These are phyloP conservation scores for Pegoplata infirma DNA, from an alignment of 2,888 invertebrate genomes.

Conservation along the genomic window DNA sequence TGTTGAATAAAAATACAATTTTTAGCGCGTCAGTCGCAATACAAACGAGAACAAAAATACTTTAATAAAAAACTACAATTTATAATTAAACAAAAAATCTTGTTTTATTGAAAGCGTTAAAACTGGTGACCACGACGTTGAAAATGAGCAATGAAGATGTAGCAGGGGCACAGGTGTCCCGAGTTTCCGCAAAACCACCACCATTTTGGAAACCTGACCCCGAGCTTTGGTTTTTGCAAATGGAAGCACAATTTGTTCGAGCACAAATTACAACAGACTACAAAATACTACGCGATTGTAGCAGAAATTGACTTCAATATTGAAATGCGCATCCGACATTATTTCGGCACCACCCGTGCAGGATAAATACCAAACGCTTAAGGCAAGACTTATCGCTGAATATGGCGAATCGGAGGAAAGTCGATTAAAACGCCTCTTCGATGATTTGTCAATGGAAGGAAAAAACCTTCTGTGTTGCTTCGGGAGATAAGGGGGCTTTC, in stretches of 20 bases:
- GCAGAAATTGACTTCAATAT: background rate
- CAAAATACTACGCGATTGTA: background rate
- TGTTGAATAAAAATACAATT: too few species aligned
- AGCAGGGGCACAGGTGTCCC: too few species aligned
- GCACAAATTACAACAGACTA: background rate
- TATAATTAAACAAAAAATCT: too few species aligned
- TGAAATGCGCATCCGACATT: background rate
- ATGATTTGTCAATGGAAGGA: background rate
- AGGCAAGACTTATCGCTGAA: background rate
- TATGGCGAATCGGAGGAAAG: background rate
- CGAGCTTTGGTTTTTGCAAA: slow-evolving; percentile 1
- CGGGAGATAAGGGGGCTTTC: background rate
- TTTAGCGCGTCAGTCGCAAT: too few species aligned
- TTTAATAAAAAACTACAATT: too few species aligned
- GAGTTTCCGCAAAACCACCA: too few species aligned
- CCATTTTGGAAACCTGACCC: background rate
- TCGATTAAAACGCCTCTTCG: slow-evolving; percentile 8
- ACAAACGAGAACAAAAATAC: too few species aligned
- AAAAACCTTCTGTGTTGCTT: slow-evolving; percentile 20
- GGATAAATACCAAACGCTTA: background rate
- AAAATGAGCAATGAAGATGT: too few species aligned
- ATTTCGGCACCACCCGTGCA: too few species aligned
- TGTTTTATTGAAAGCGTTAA: too few species aligned
- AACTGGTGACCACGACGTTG: too few species aligned
- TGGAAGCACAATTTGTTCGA: background rate